phyloP scores from a whole-genome alignment of 2,113 vertebrate species.

The Gallinago undulata region DNA sequence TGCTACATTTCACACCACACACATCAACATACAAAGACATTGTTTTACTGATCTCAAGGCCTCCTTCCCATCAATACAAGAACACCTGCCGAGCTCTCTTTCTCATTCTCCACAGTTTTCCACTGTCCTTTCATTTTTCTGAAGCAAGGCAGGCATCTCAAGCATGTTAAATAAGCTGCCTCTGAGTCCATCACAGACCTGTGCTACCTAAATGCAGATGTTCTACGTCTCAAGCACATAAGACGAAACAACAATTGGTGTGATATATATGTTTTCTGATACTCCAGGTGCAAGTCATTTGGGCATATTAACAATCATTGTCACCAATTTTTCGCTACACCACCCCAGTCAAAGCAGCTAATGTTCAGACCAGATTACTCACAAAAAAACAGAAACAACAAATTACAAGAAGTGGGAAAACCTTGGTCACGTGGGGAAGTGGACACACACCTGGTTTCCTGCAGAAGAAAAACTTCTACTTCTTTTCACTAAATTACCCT shows the following conservation, averaged over 20 bases:
- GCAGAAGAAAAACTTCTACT: background rate
- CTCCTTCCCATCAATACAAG: no score
- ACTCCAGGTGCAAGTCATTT: background rate
- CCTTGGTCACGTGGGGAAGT: rapidly evolving
- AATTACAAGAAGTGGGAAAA: no score
- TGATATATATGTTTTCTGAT: background rate
- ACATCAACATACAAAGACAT: no score
- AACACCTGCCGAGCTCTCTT: no score
- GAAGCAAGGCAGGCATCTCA: background rate
- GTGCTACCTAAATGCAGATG: background rate
- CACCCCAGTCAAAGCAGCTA: rapidly evolving
- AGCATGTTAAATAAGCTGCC: background rate
- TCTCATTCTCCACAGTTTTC: no score
- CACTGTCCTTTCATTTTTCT: background rate
- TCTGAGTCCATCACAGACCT: background rate
- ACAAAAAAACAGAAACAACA: no score
- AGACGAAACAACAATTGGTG: background rate
- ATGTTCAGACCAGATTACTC: background rate
- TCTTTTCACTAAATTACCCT: no score
- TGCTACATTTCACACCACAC: no score
- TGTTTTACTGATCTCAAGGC: no score
- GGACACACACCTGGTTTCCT: background rate
- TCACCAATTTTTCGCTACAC: background rate
- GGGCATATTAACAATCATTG: background rate
- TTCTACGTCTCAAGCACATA: background rate